These are phyloP conservation scores for Parasteatoda tepidariorum DNA, from an alignment of 1,140 invertebrate genomes.

Conservation along the genomic window DNA sequence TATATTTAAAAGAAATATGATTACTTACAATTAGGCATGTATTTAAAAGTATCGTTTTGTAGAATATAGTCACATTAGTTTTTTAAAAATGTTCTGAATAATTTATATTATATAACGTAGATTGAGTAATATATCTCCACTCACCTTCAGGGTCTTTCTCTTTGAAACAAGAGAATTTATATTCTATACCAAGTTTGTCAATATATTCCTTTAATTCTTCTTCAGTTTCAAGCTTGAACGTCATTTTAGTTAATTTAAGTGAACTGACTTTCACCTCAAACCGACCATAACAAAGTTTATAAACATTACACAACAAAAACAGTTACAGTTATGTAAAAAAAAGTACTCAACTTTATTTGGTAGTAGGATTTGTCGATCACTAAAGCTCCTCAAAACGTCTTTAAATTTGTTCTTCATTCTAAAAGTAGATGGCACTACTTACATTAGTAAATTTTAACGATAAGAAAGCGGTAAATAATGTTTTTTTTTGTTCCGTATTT, in stretches of 20 bases:
- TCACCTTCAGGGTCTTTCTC: conserved; percentile 85
- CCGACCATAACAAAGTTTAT: neutral
- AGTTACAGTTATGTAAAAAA: neutral
- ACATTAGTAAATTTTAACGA: no score
- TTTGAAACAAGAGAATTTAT: conserved; percentile 87
- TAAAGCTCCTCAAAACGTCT: neutral
- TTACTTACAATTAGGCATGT: neutral
- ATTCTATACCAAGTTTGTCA: conserved; percentile 90
- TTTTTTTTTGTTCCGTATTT: no score
- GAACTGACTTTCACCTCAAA: neutral
- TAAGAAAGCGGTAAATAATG: no score
- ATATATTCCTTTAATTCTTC: conserved; percentile 88
- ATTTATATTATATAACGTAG: neutral
- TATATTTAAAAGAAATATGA: neutral
- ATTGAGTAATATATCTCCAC: neutral
- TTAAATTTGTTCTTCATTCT: neutral
- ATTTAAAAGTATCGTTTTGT: neutral
- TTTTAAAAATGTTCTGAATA: neutral
- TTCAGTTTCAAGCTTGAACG: conserved; percentile 77
- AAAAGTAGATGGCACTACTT: no score
- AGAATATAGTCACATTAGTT: neutral
- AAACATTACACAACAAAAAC: neutral
- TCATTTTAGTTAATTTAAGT: neutral
- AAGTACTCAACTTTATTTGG: neutral
- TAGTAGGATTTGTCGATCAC: neutral